Evolutionary conservation across 2,797 vertebrate genomes (phyloP).

Genomic region (Dermochelys coriacea): DNA sequence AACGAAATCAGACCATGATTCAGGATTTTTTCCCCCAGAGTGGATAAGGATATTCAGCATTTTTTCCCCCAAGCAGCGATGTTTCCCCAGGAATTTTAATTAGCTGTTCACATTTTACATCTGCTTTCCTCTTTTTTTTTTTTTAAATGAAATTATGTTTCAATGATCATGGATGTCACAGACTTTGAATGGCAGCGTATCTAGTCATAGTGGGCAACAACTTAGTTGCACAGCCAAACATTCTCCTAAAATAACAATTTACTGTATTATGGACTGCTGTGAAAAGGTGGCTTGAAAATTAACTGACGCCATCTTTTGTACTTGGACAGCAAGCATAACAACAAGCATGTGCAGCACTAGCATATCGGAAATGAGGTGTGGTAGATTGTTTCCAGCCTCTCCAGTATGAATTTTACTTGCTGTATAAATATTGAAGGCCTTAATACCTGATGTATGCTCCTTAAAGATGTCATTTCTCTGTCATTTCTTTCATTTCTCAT

Average conservation of each 20-base stretch:
- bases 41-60: neutral
- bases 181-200: neutral
- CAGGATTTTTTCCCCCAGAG: neutral
- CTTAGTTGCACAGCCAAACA: neutral
- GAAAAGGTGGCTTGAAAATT: neutral
- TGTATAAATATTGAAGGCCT: neutral
- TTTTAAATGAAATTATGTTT: neutral
- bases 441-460: neutral
- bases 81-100: neutral
- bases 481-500: too few relatives aligned
- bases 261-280: too few relatives aligned
- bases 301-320: neutral
- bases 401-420: rapidly evolving
- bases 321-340: neutral
- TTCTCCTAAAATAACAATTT: neutral
- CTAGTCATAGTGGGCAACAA: neutral
- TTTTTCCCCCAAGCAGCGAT: neutral
- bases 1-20: neutral
- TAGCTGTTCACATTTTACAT: neutral
- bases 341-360: rapidly evolving
- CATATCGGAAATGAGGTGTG: neutral
- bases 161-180: neutral
- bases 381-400: neutral
- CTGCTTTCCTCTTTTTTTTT: neutral
- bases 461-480: neutral